Evolutionary conservation across 2,888 invertebrate genomes (phyloP).

Genomic region (Bombylius major): DNA sequence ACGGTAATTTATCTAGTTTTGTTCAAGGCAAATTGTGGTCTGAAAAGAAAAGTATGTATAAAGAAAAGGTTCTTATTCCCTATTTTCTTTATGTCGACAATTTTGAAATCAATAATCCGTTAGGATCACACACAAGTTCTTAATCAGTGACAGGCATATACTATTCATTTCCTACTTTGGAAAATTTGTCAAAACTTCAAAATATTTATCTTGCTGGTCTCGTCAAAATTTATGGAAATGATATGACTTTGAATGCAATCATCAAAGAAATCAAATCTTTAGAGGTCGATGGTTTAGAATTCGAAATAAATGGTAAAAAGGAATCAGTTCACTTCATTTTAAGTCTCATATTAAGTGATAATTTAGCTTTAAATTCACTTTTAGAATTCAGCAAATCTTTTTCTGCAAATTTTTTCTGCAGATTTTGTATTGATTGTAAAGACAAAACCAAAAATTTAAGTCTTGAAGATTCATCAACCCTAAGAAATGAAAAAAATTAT

Average conservation of each 20-base stretch:
- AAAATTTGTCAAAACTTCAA: neutral
- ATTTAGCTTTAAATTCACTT: neutral
- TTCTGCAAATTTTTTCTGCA: neutral
- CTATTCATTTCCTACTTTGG: neutral
- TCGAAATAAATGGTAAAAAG: neutral
- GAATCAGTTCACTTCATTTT: neutral
- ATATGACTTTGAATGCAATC: neutral
- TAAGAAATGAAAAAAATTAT: slow-evolving; percentile 8
- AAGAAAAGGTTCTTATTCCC: neutral
- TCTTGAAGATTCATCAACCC: slow-evolving; percentile 3
- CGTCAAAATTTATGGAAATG: neutral
- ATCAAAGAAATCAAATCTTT: neutral
- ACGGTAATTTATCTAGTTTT: neutral
- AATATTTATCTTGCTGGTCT: neutral
- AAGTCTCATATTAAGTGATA: neutral
- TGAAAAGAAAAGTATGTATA: neutral
- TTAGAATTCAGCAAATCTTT: neutral
- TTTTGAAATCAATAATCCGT: neutral
- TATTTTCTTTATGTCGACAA: neutral
- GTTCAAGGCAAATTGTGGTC: neutral
- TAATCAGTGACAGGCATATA: neutral
- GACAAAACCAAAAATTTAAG: slow-evolving; percentile 1
- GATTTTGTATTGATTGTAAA: slow-evolving; percentile 1
- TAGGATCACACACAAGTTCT: neutral
- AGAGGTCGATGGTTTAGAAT: neutral